Percentiles rank a stretch among this genome's conserved stretches.
Conservation (phyloP, 2,113 vertebrate species). For the Urocolius indicus region DNA sequence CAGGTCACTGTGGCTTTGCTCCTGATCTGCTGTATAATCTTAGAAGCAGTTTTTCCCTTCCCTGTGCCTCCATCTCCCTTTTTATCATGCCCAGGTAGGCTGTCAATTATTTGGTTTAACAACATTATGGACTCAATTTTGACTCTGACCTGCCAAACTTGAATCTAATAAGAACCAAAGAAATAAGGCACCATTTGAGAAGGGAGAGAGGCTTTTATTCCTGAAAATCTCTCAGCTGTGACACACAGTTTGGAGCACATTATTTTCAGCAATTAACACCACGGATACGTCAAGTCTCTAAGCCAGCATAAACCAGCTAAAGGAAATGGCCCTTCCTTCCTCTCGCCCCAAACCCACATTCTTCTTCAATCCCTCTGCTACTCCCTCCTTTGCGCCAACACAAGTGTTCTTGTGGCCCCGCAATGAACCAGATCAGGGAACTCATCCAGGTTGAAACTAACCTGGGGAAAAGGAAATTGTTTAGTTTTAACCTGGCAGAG, state of each 20-base stretch:
- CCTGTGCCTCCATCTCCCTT: neutral
- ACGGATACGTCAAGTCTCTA: constrained; percentile 1
- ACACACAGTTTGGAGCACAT: constrained; percentile 2
- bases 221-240: constrained; percentile 29
- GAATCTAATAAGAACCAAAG: neutral
- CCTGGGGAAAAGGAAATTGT: constrained; percentile 59
- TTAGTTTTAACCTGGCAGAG: constrained; percentile 48
- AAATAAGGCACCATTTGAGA: neutral
- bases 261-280: constrained; percentile 63
- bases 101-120: neutral
- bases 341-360: constrained; percentile 20
- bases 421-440: constrained; percentile 59
- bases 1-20: neutral
- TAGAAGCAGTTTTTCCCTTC: neutral
- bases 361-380: neutral
- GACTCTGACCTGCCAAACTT: neutral
- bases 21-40: neutral
- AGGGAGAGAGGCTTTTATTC: neutral
- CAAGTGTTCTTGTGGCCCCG: constrained; percentile 28
- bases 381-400: constrained; percentile 7
- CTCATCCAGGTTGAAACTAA: constrained; percentile 56
- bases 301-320: constrained; percentile 49
- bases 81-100: neutral
- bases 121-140: neutral
- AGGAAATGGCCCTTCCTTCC: constrained; percentile 57